Evolutionary conservation across 2,888 invertebrate species (phyloP), one percentile per base, ranked within the genome.

Genomic region (Andrena bucephala): DNA sequence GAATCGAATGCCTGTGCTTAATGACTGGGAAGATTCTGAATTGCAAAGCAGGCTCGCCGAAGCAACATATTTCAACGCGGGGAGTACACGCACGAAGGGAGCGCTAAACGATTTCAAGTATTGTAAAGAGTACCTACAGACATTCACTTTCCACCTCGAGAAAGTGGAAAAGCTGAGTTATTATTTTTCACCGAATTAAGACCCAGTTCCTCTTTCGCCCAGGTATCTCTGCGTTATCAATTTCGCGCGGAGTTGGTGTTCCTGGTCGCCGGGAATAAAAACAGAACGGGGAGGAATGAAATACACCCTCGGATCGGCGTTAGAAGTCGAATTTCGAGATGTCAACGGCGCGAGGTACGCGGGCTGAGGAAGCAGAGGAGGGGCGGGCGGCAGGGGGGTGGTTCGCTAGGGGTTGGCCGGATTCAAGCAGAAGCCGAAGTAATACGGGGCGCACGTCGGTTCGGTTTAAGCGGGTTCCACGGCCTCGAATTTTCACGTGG

Each of bases 401-500:
- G 42, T 42, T 42, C 16, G 42, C 42, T 16, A 42, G 42, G 16
- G 29, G 52, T 52, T 31, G 50, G 48, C 59, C 63, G 57, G n/a
- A 70, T 77, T 67, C 42, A n/a, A 33, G 6, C 16, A 4, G 70
- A 60, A 60, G 42, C 60, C 42, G 50, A 62, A 36, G 72, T 36
- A 65, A 77, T 60, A 52, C 50, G 31, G 66, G n/a, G 50, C 54
- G 29, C 54, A 72, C 67, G 82, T 83, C 81, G 68, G 71, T 65
- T 80, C 81, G 75, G 63, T 72, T 83, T 81, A 72, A 83, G 63
- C 81, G 50, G 63, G 74, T 77, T 67, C 63, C 76, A 27, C 69
- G 52, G 65, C 50, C 66, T 73, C 62, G 77, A 77, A 81, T 85
- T 85, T 85, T 76, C 85, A 33, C 71, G 68, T 71, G 77, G 69